Conservation (phyloP, 1,140 invertebrate genomes). For the Akabosia matsudoensis region DNA sequence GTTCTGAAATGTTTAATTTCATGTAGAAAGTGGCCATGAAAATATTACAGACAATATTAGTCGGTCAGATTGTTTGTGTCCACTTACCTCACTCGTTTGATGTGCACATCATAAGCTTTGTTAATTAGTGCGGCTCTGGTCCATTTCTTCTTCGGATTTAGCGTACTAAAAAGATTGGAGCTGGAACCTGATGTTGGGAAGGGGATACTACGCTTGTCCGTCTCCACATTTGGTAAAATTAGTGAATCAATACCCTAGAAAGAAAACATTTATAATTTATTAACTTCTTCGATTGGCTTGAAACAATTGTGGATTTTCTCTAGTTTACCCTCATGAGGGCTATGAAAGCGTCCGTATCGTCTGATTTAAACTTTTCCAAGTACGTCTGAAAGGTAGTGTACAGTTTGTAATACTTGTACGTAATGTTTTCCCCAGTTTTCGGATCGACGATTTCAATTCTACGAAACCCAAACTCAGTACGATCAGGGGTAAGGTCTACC, state of each 20-base stretch:
- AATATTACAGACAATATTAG: not conserved
- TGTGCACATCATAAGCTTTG: slow-evolving; percentile 36
- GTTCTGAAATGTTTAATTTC: no score
- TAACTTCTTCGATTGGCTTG: no score
- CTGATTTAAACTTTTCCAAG: slow-evolving; percentile 54
- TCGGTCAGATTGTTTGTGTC: not conserved
- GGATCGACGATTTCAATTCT: slow-evolving; percentile 34
- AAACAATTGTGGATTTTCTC: slow-evolving; percentile 34
- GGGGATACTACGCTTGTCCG: slow-evolving; percentile 24
- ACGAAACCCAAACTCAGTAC: slow-evolving; percentile 31
- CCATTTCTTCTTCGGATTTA: slow-evolving; percentile 39
- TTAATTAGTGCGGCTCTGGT: slow-evolving; percentile 31
- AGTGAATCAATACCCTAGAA: slow-evolving; percentile 41
- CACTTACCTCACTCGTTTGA: slow-evolving; percentile 38
- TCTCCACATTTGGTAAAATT: slow-evolving; percentile 29
- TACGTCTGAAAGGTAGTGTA: slow-evolving; percentile 30
- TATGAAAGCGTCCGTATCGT: slow-evolving; percentile 71
- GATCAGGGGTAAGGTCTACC: slow-evolving; percentile 33
- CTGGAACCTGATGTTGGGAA: not conserved
- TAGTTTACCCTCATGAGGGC: slow-evolving; percentile 59
- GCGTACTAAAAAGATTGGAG: slow-evolving; percentile 5
- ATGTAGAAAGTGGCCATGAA: not conserved
- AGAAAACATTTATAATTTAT: not conserved
- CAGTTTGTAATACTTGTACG: slow-evolving; percentile 46
- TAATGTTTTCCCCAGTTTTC: slow-evolving; percentile 27